These are phyloP conservation scores for Athetis lepigone DNA, from an alignment of 2,888 invertebrate species.

Conservation along the genomic window DNA sequence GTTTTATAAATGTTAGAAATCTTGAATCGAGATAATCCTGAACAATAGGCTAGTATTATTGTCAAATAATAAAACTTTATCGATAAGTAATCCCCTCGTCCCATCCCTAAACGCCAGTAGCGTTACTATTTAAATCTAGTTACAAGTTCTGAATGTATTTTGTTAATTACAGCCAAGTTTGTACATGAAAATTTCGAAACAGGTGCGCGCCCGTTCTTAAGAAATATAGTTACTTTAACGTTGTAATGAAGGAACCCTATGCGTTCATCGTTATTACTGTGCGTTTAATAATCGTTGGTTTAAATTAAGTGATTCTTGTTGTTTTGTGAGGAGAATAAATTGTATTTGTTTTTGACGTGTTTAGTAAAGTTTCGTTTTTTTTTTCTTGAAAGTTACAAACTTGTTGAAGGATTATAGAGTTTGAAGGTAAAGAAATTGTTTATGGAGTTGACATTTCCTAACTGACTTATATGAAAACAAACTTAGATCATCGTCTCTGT, in stretches of 20 bases:
- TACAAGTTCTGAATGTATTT: conserved; percentile 90
- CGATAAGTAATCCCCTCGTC: conserved; percentile 42
- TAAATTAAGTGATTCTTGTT: conserved; percentile 20
- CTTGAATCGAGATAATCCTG: too few species aligned
- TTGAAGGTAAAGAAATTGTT: too few species aligned
- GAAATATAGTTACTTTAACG: conserved; percentile 77
- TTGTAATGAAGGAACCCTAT: conserved; percentile 50
- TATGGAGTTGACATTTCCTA: too few species aligned
- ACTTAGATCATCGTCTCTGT: too few species aligned
- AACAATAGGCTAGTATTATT: too few species aligned
- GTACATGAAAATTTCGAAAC: conserved; percentile 86
- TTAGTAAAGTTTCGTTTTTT: not conserved
- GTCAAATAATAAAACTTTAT: conserved; percentile 19
- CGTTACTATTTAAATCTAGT: conserved; percentile 90
- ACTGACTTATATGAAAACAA: too few species aligned
- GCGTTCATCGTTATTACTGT: conserved; percentile 42
- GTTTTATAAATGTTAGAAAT: too few species aligned
- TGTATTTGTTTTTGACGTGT: too few species aligned
- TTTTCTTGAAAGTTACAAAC: too few species aligned
- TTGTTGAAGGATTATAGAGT: too few species aligned
- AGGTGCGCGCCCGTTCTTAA: conserved; percentile 77
- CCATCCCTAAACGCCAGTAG: conserved; percentile 70
- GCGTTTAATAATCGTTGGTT: conserved; percentile 49
- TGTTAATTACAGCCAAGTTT: conserved; percentile 89
- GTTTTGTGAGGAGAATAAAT: too few species aligned